Conservation (phyloP, 2,113 vertebrate species). For the Tiliqua scincoides region DNA sequence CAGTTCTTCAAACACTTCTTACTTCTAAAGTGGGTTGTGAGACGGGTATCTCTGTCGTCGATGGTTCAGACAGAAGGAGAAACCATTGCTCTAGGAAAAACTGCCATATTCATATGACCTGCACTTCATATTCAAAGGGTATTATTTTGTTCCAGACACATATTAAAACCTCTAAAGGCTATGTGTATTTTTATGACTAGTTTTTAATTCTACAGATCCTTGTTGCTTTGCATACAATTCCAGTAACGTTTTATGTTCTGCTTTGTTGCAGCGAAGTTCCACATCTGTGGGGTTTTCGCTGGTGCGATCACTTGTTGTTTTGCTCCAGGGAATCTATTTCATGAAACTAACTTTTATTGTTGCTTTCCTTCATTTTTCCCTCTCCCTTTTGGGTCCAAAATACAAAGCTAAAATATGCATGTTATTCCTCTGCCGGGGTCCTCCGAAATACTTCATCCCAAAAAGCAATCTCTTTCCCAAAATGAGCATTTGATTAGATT, state of each 20-base stretch:
- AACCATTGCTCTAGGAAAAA: background rate
- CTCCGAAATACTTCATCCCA: background rate
- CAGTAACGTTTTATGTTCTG: background rate
- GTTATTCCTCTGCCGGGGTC: background rate
- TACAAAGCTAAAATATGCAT: background rate
- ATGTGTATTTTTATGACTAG: background rate
- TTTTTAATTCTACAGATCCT: background rate
- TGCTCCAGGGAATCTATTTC: background rate
- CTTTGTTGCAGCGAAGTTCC: background rate
- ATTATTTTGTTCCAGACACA: background rate
- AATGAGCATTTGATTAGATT: slow-evolving; percentile 6
- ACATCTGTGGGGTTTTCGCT: background rate
- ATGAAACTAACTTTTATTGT: background rate
- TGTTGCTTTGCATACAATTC: background rate
- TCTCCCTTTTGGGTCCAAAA: background rate
- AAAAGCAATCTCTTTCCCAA: background rate
- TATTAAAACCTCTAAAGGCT: background rate
- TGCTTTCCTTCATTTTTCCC: background rate
- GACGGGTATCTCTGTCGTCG: background rate
- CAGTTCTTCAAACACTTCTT: background rate
- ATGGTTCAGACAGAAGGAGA: background rate
- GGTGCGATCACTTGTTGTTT: background rate
- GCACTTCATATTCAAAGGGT: background rate
- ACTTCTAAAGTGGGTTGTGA: background rate
- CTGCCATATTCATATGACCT: background rate